Conservation (phyloP, 2,888 invertebrate species). For the Caenorhabditis japonica region DNA sequence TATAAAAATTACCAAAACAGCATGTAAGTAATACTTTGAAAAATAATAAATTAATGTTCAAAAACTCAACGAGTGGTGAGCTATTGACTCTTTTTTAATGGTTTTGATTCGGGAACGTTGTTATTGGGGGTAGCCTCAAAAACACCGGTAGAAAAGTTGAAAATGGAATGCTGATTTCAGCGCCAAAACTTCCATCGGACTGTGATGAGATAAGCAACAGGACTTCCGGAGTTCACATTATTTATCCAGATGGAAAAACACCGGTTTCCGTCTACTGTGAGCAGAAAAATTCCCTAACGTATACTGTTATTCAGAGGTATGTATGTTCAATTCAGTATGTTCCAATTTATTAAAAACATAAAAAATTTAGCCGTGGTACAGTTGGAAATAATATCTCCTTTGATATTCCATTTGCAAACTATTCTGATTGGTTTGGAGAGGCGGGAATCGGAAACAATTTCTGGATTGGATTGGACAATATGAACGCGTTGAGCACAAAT, state of each 20-base stretch:
- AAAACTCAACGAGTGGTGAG: too few species aligned
- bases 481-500: conserved; percentile 40
- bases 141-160: too few species aligned
- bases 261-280: conserved; percentile 44
- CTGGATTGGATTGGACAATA: conserved; percentile 63
- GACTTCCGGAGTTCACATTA: conserved; percentile 22
- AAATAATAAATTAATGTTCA: too few species aligned
- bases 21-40: too few species aligned
- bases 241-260: conserved; percentile 35
- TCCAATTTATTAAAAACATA: neutral
- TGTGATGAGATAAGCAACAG: conserved; percentile 28
- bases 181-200: conserved; percentile 31
- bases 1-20: too few species aligned
- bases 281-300: conserved; percentile 13
- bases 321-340: neutral
- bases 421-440: conserved; percentile 40
- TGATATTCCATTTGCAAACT: conserved; percentile 27
- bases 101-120: too few species aligned
- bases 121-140: too few species aligned
- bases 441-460: conserved; percentile 50
- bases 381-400: conserved; percentile 7
- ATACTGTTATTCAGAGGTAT: conserved; percentile 52
- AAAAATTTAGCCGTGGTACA: conserved; percentile 24
- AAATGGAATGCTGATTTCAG: too few species aligned
- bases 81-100: too few species aligned